phyloP scores from a whole-genome alignment of 1,140 invertebrate genomes.

The Neoseiulus cucumeris region DNA sequence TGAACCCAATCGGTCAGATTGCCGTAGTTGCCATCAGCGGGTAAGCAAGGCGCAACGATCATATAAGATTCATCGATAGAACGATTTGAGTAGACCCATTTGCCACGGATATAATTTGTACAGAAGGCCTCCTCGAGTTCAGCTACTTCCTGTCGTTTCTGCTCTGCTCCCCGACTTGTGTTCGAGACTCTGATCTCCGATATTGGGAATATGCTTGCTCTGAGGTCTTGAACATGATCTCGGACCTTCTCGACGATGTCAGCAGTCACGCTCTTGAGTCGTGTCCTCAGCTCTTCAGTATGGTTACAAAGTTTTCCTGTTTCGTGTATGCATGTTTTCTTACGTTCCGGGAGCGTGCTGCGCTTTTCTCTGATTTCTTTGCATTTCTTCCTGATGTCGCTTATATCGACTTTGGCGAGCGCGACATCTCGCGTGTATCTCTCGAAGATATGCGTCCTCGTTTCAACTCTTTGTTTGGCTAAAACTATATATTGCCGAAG shows the following conservation, averaged over 20 bases:
- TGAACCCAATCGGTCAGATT: background rate
- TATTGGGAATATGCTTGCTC: background rate
- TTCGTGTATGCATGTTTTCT: background rate
- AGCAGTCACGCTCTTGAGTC: background rate
- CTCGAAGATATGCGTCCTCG: background rate
- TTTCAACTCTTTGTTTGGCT: background rate
- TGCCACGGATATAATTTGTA: background rate
- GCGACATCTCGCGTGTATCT: background rate
- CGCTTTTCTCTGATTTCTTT: background rate
- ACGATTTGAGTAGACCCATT: conserved; percentile 4
- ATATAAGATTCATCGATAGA: background rate
- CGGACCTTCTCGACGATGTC: background rate
- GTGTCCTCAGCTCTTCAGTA: background rate
- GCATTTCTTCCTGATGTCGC: background rate
- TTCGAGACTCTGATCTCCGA: background rate
- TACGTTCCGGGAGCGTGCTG: background rate
- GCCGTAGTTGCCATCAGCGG: background rate
- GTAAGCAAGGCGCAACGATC: background rate
- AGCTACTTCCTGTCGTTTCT: background rate
- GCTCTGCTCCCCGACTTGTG: too few relatives aligned
- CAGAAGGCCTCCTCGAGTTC: conserved; percentile 2
- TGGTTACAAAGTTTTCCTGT: background rate
- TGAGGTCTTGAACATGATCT: background rate
- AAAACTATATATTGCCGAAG: background rate
- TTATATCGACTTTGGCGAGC: background rate